A percentile compares a stretch with the other conserved stretches of the same genome.
Evolutionary conservation across 2,113 vertebrate genomes (phyloP).

Genomic region (Nothobranchius furzeri): DNA sequence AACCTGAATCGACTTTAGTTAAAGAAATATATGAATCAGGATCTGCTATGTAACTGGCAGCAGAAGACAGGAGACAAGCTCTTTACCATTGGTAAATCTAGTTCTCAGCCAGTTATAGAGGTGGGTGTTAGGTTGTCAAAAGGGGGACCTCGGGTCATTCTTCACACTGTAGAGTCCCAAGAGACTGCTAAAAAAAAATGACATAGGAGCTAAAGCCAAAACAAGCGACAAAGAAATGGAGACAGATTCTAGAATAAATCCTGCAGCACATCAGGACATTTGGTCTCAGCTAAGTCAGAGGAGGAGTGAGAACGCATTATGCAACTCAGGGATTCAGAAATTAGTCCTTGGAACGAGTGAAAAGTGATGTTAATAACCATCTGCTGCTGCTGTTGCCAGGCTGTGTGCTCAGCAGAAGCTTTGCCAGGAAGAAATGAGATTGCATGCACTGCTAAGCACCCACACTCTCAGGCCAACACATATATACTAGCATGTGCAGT

Average conservation of each 20-base stretch:
- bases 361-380: slow-evolving; percentile 52
- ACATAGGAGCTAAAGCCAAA: neutral
- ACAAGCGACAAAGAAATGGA: neutral
- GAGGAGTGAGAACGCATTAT: slow-evolving; percentile 30
- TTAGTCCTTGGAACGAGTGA: slow-evolving; percentile 30
- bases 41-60: neutral
- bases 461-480: slow-evolving; percentile 24
- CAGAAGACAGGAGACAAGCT: neutral
- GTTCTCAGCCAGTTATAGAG: neutral
- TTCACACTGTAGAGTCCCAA: slow-evolving; percentile 20
- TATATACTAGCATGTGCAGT: neutral
- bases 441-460: slow-evolving; percentile 39
- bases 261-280: neutral
- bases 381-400: slow-evolving; percentile 66
- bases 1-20: neutral
- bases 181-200: slow-evolving; percentile 9
- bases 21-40: slow-evolving; percentile 3
- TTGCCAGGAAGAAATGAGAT: slow-evolving; percentile 29
- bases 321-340: slow-evolving; percentile 33
- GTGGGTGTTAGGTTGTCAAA: slow-evolving; percentile 29
- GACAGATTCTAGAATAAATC: neutral
- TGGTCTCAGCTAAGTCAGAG: neutral
- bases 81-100: slow-evolving; percentile 1
- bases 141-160: slow-evolving; percentile 12
- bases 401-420: slow-evolving; percentile 27